These are phyloP conservation scores for Trachelipus rathkii DNA, from an alignment of 1,140 invertebrate genomes.

Conservation along the genomic window DNA sequence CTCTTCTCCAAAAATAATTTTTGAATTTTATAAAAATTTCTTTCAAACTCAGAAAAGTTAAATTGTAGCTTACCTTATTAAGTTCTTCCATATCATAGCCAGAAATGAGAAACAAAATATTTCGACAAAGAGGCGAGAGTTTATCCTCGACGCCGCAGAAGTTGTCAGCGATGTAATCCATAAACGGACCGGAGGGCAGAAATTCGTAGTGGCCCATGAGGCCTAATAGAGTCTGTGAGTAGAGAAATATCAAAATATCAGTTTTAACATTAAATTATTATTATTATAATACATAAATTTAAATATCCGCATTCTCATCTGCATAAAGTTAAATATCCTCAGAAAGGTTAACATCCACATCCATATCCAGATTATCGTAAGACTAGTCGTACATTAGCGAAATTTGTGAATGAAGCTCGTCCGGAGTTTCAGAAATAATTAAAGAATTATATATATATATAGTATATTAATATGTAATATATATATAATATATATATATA, in stretches of 20 bases:
- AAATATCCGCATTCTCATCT: not conserved
- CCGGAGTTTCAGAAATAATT: too few species aligned
- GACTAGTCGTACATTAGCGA: too few species aligned
- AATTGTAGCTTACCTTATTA: constrained; percentile 33
- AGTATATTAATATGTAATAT: too few species aligned
- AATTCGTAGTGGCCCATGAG: constrained; percentile 60
- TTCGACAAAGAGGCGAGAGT: constrained; percentile 62
- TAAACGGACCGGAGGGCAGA: constrained; percentile 59
- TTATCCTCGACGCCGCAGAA: constrained; percentile 56
- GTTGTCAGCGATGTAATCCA: constrained; percentile 60
- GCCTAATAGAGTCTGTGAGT: constrained; percentile 56
- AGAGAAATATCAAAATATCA: too few species aligned
- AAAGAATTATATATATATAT: too few species aligned
- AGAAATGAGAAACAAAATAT: constrained; percentile 61
- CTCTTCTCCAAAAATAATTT: too few species aligned
- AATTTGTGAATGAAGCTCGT: too few species aligned
- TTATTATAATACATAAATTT: too few species aligned
- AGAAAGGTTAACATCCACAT: not conserved
- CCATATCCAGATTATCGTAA: not conserved
- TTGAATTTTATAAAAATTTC: too few species aligned
- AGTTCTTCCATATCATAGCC: constrained; percentile 52
- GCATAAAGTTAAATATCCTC: not conserved
- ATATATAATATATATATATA: too few species aligned
- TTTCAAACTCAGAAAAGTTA: too few species aligned
- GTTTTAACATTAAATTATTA: too few species aligned